Percentiles rank a stretch among this genome's conserved stretches.
Conservation (phyloP, 2,888 invertebrate genomes). For the Ommatoiulus sabulosus region DNA sequence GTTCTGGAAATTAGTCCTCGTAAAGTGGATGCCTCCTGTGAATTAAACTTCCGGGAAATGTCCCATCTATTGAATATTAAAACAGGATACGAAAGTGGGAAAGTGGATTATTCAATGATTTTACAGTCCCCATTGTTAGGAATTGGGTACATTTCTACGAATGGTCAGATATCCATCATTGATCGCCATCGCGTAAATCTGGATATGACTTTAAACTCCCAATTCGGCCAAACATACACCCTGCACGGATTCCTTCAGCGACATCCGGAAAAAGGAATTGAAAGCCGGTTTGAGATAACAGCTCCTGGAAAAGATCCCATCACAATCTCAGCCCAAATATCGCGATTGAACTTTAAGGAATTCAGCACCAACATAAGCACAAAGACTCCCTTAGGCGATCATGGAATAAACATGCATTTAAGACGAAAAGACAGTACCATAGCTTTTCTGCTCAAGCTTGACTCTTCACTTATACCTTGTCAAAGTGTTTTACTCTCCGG, state of each 20-base stretch:
- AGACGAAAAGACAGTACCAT: background rate
- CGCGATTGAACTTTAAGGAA: background rate
- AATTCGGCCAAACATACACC: conserved; percentile 56
- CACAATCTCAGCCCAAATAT: background rate
- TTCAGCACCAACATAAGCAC: background rate
- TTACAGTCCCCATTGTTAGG: conserved; percentile 62
- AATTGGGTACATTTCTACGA: conserved; percentile 58
- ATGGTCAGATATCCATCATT: conserved; percentile 13
- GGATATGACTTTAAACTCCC: background rate
- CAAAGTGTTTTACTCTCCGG: background rate
- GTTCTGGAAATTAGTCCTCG: background rate
- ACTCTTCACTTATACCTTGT: conserved; percentile 52
- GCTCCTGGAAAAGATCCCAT: conserved; percentile 39
- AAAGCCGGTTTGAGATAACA: conserved; percentile 51
- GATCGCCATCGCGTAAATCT: background rate
- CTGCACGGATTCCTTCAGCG: conserved; percentile 38
- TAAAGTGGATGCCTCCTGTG: conserved; percentile 21
- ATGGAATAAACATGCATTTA: conserved; percentile 25
- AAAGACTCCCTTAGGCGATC: background rate
- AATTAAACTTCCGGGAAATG: background rate
- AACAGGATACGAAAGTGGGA: background rate
- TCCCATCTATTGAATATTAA: conserved; percentile 29
- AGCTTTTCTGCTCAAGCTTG: conserved; percentile 9
- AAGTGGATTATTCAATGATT: conserved; percentile 58
- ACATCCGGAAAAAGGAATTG: conserved; percentile 22